Evolutionary conservation across 1,140 invertebrate species (phyloP).

Genomic region (Glossosoma conforme): DNA sequence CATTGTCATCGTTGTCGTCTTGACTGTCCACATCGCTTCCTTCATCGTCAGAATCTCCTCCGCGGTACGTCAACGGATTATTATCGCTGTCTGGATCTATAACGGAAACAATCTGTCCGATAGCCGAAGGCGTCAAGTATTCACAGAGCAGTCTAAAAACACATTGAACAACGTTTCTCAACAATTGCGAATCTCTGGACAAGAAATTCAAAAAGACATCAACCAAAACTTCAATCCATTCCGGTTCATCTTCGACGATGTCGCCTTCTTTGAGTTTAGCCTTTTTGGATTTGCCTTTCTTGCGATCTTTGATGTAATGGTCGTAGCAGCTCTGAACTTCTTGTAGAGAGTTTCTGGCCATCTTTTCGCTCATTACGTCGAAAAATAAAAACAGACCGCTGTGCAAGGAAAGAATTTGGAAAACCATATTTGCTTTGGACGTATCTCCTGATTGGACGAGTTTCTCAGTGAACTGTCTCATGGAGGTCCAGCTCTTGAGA

Average conservation of each 20-base stretch:
- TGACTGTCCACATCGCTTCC: conserved; percentile 38
- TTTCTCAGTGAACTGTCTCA: conserved; percentile 48
- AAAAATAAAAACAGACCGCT: conserved; percentile 68
- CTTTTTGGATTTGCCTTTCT: conserved; percentile 37
- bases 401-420: conserved; percentile 62
- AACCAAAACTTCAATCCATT: conserved; percentile 74
- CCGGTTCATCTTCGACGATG: conserved; percentile 52
- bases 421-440: conserved; percentile 51
- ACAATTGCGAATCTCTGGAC: conserved; percentile 62
- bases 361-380: conserved; percentile 53
- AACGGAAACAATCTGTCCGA: conserved; percentile 70
- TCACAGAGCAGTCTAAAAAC: conserved; percentile 70
- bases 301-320: conserved; percentile 50
- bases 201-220: conserved; percentile 71
- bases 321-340: conserved; percentile 67
- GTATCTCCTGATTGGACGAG: conserved; percentile 41
- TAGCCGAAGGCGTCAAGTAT: conserved; percentile 58
- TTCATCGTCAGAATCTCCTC: conserved; percentile 44
- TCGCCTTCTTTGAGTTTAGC: conserved; percentile 30
- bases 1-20: conserved; percentile 33
- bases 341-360: conserved; percentile 59
- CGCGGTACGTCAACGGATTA: conserved; percentile 52
- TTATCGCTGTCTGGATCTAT: conserved; percentile 60
- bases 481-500: conserved; percentile 56
- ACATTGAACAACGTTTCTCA: conserved; percentile 61